Evolutionary conservation across 2,797 vertebrate species (phyloP), one percentile per base, ranked within the genome.

Genomic region (Kryptopterus vitreolus): DNA sequence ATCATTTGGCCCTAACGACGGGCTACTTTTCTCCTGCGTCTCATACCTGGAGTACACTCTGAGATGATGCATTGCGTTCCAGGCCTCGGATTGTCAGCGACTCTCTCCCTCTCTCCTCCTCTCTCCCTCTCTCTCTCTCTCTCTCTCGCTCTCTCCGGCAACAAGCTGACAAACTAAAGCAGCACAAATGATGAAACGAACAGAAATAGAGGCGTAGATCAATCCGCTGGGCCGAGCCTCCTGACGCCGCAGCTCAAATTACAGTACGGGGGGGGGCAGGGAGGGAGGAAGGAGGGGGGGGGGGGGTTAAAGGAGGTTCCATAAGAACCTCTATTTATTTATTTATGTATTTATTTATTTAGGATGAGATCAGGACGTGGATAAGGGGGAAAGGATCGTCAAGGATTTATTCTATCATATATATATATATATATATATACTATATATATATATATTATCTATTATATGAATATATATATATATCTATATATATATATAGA

Each of bases 161-260:
- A 61, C 83, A 66, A 80, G 75, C 81, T 78, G 77, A 76, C 83
- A 84, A 61, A 80, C 29, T 43, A 35, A 59, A 75, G 77, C 70
- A 83, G 59, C 81, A 80, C 80, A 81, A 85, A 78, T 87, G 85
- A 87, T 84, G 86, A 80, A 87, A 87, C 79, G 83, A 79, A 85
- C 75, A 83, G 83, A 87, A 87, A 88, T 82, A 74, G 81, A 65
- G 63, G 26, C 3, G 31, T 79, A 72, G 84, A 87, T 86, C 83
- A 86, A 83, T 86, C 83, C 80, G 50, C 71, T 77, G 31, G 62
- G 59, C 52, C 50, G 46, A 73, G 62, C 63, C 22, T 43, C 46
- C 53, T 72, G 81, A 71, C 38, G 48, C n/a, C 26, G 58, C 77
- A 82, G 50, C 63, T 74, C 35, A 58, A 73, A 68, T 38, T 78